These are phyloP conservation scores for Capreolus pygargus DNA, from an alignment of 2,113 vertebrate species.

Conservation along the genomic window DNA sequence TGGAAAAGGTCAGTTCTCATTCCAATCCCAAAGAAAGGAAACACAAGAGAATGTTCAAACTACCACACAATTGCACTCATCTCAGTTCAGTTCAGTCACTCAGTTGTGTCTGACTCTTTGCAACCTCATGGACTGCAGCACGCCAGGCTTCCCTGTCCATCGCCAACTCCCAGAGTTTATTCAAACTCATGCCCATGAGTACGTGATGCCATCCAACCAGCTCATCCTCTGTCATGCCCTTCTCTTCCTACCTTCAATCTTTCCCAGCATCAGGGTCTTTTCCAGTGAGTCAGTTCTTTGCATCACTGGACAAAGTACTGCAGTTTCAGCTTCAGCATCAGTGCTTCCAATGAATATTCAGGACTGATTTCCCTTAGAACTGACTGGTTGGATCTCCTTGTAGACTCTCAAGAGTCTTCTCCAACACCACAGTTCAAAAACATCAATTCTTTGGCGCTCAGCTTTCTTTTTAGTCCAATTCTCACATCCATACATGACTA, in stretches of 20 bases:
- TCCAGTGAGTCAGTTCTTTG: background rate
- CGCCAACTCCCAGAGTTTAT: background rate
- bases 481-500: background rate
- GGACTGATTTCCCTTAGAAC: background rate
- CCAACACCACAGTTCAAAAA: background rate
- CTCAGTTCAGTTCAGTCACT: background rate
- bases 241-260: background rate
- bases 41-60: background rate
- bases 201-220: background rate
- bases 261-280: background rate
- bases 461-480: background rate
- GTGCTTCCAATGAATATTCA: background rate
- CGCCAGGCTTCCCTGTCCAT: background rate
- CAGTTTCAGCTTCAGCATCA: background rate
- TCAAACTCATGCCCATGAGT: background rate
- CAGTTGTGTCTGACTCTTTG: background rate
- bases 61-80: background rate
- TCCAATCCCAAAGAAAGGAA: background rate
- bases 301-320: background rate
- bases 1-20: background rate
- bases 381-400: background rate
- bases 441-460: accelerated
- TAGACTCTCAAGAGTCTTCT: background rate
- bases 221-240: background rate
- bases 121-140: background rate